phyloP scores from a whole-genome alignment of 2,888 invertebrate species.

The Rhingia rostrata region DNA sequence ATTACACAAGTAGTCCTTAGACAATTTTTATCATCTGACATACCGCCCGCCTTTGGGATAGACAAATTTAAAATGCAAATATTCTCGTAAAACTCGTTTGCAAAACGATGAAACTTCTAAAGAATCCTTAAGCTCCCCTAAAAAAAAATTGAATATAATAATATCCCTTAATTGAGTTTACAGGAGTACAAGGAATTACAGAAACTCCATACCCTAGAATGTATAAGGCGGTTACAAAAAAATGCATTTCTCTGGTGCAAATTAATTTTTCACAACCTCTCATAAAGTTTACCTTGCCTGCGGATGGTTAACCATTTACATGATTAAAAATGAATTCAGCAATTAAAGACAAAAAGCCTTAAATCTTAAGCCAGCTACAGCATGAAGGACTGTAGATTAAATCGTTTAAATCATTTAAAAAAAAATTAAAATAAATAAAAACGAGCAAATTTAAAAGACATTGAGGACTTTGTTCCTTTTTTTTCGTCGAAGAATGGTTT shows the following conservation, averaged over 20 bases:
- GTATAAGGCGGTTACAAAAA: background rate
- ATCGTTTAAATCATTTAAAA: too few species aligned
- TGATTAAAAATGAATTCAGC: too few species aligned
- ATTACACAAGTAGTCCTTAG: too few species aligned
- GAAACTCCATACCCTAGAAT: background rate
- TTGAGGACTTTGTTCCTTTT: too few species aligned
- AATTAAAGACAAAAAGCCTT: too few species aligned
- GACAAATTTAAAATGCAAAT: slow-evolving; percentile 2
- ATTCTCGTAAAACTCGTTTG: background rate
- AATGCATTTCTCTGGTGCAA: background rate
- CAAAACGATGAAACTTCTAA: background rate
- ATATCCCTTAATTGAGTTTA: background rate
- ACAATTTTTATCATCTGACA: too few species aligned
- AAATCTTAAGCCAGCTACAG: too few species aligned
- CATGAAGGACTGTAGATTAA: too few species aligned
- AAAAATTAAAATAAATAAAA: background rate
- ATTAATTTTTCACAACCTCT: background rate
- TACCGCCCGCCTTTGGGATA: background rate
- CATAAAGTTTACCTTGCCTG: background rate
- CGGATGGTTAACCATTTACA: background rate
- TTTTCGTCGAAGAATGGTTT: too few species aligned
- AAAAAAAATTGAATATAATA: background rate
- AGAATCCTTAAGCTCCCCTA: background rate
- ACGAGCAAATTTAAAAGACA: background rate
- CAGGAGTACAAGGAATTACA: background rate